phyloP scores from a whole-genome alignment of 2,797 vertebrate genomes.

The Erethizon dorsatum region DNA sequence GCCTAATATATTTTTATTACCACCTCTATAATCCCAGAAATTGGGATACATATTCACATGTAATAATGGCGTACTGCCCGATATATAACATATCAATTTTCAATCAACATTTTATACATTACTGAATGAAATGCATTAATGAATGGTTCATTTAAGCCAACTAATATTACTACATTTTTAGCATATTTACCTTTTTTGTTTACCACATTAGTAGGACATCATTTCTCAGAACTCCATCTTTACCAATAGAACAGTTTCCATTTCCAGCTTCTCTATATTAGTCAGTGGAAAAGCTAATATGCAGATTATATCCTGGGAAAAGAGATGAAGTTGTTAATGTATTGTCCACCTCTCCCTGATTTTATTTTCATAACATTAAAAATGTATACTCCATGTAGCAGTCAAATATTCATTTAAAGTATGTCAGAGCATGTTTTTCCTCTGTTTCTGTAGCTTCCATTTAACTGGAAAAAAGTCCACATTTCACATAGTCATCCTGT shows the following conservation, averaged over 20 bases:
- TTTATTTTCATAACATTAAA: constrained; percentile 56
- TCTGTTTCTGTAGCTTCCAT: neutral
- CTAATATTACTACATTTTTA: neutral
- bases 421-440: neutral
- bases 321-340: neutral
- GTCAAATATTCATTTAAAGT: constrained; percentile 30
- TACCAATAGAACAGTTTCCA: neutral
- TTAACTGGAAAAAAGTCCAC: neutral
- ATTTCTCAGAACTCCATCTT: neutral
- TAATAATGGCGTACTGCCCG: neutral
- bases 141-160: neutral
- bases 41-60: neutral
- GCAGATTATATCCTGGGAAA: neutral
- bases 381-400: neutral
- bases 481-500: neutral
- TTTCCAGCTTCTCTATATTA: neutral
- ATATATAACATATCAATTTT: neutral
- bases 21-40: neutral
- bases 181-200: neutral
- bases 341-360: neutral
- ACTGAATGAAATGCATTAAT: neutral
- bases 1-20: neutral
- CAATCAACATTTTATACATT: neutral
- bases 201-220: neutral
- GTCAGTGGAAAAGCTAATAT: neutral